Percentiles rank a stretch among this genome's conserved stretches.
phyloP scores from a whole-genome alignment of 1,140 invertebrate species.

The Dreissena rostriformis region DNA sequence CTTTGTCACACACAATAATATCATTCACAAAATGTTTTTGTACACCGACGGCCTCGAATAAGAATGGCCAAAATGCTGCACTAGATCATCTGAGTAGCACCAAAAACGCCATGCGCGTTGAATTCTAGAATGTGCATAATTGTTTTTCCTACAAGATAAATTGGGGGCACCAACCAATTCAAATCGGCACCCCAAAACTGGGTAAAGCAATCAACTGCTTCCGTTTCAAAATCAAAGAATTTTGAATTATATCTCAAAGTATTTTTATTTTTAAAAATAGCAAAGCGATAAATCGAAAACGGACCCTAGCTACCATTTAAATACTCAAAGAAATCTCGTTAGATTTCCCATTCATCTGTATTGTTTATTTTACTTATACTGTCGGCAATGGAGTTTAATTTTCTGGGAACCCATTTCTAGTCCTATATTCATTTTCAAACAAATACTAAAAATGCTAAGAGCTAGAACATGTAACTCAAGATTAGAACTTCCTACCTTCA shows the following conservation, averaged over 20 bases:
- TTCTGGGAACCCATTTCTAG: slow-evolving; percentile 12
- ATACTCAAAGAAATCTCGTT: slow-evolving; percentile 4
- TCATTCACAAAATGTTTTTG: too few relatives aligned
- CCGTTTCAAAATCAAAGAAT: background rate
- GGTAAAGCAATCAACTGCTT: background rate
- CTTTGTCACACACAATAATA: too few relatives aligned
- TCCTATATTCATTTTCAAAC: background rate
- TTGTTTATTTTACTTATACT: background rate
- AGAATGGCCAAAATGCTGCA: too few relatives aligned
- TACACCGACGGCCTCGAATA: too few relatives aligned
- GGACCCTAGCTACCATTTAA: background rate
- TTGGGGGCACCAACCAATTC: too few relatives aligned
- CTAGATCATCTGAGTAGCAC: too few relatives aligned
- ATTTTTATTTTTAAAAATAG: background rate
- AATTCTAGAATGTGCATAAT: too few relatives aligned
- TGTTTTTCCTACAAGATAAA: too few relatives aligned
- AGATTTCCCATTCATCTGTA: slow-evolving; percentile 3
- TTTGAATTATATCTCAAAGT: background rate
- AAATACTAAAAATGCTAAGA: slow-evolving; percentile 1
- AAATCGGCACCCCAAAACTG: too few relatives aligned
- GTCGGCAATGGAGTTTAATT: slow-evolving; percentile 24
- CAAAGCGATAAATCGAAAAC: background rate
- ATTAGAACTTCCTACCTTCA: slow-evolving; percentile 9
- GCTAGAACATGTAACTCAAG: slow-evolving; percentile 3
- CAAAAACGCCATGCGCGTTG: too few relatives aligned